Conservation (phyloP, 2,888 invertebrate species). For the Camponotus fellah region DNA sequence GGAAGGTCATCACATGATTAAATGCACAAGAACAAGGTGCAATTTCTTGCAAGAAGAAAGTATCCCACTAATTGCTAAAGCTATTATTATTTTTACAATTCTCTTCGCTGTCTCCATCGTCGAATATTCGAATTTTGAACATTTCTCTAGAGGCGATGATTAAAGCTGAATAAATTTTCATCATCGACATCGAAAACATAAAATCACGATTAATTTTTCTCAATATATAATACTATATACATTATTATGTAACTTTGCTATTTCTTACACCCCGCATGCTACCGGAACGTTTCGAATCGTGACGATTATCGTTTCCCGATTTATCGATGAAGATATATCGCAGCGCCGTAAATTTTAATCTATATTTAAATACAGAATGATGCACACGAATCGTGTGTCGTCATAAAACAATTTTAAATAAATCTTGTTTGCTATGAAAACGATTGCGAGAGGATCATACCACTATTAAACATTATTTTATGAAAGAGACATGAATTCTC, state of each 20-base stretch:
- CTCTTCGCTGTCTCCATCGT: slow-evolving; percentile 17
- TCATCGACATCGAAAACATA: slow-evolving; percentile 36
- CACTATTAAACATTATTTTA: slow-evolving; percentile 16
- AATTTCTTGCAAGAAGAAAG: slow-evolving; percentile 46
- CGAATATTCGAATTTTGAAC: not conserved
- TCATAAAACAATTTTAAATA: slow-evolving; percentile 14
- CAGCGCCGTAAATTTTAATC: not conserved
- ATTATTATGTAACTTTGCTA: slow-evolving; percentile 11
- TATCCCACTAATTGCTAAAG: slow-evolving; percentile 48
- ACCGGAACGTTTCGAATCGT: slow-evolving; percentile 17
- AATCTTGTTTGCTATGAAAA: slow-evolving; percentile 10
- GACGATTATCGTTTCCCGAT: slow-evolving; percentile 19
- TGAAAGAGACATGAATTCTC: not conserved
- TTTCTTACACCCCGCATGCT: not conserved
- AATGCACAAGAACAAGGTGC: slow-evolving; percentile 70
- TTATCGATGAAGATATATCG: slow-evolving; percentile 8
- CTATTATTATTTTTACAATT: slow-evolving; percentile 43
- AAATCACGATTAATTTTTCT: not conserved
- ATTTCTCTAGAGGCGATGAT: not conserved
- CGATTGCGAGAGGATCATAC: not conserved
- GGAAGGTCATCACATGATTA: slow-evolving; percentile 77
- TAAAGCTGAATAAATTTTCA: slow-evolving; percentile 45
- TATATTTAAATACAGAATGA: slow-evolving; percentile 15
- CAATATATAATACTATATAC: not conserved
- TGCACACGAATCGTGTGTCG: not conserved